Evolutionary conservation across 2,888 invertebrate genomes (phyloP).

Genomic region (Dryobota labecula): DNA sequence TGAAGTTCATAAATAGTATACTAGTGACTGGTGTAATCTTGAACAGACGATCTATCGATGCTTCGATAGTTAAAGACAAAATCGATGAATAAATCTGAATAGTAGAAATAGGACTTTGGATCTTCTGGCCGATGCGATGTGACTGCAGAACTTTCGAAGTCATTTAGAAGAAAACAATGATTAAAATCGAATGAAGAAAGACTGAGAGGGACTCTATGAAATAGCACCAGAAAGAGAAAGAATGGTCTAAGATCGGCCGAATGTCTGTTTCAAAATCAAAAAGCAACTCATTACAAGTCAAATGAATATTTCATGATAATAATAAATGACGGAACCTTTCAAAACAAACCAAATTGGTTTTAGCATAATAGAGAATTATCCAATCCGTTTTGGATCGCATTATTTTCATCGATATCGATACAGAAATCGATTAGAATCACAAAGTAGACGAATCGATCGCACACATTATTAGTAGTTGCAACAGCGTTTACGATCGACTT

Average conservation of each 20-base stretch:
- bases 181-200: neutral
- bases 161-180: neutral
- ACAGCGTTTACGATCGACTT: conserved; percentile 64
- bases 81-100: neutral
- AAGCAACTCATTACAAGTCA: neutral
- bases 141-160: neutral
- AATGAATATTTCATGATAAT: neutral
- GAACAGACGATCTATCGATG: conserved; percentile 42
- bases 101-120: neutral
- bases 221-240: neutral
- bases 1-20: conserved; percentile 54
- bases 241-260: neutral
- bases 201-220: neutral
- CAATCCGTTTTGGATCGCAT: neutral
- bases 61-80: neutral
- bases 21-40: conserved; percentile 20
- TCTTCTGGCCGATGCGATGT: no score
- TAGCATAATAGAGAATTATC: neutral
- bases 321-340: neutral
- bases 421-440: conserved; percentile 32
- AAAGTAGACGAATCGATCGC: conserved; percentile 49
- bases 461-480: conserved; percentile 63
- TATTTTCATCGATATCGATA: conserved; percentile 46
- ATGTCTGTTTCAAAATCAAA: neutral
- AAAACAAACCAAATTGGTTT: neutral